A percentile compares a stretch with the other conserved stretches of the same genome.
phyloP scores from a whole-genome alignment of 1,140 invertebrate genomes.

The Drosophila azteca region DNA sequence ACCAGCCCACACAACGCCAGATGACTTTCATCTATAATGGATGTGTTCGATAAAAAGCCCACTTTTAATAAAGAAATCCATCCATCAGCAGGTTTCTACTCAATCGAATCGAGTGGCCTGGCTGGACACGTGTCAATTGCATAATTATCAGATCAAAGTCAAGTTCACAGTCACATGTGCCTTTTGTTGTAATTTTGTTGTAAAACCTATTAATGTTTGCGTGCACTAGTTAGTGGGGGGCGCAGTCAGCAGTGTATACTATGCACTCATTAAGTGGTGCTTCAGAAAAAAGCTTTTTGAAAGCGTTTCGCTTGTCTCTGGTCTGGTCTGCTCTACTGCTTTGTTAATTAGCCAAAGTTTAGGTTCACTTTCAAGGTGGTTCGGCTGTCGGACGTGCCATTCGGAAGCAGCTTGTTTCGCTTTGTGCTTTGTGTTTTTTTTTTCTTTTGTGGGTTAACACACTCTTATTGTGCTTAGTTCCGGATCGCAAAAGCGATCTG shows the following conservation, averaged over 20 bases:
- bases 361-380: conserved; percentile 33
- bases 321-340: background rate
- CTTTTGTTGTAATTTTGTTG: background rate
- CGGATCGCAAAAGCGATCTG: background rate
- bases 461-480: no score
- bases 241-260: background rate
- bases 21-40: conserved; percentile 45
- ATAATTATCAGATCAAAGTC: conserved; percentile 17
- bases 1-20: conserved; percentile 33
- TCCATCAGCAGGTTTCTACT: conserved; percentile 4
- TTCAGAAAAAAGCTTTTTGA: background rate
- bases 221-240: background rate
- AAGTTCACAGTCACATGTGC: conserved; percentile 34
- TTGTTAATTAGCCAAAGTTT: conserved; percentile 20
- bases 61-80: conserved; percentile 9
- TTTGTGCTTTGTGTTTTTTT: no score
- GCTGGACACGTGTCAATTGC: background rate
- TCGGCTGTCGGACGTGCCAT: background rate
- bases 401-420: no score
- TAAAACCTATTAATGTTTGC: background rate
- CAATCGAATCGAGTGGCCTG: background rate
- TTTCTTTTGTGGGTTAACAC: background rate
- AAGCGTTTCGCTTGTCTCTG: background rate
- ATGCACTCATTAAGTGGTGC: background rate
- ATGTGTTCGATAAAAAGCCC: background rate